Evolutionary conservation across 2,113 vertebrate species (phyloP).

Genomic region (Cyanoderma ruficeps): DNA sequence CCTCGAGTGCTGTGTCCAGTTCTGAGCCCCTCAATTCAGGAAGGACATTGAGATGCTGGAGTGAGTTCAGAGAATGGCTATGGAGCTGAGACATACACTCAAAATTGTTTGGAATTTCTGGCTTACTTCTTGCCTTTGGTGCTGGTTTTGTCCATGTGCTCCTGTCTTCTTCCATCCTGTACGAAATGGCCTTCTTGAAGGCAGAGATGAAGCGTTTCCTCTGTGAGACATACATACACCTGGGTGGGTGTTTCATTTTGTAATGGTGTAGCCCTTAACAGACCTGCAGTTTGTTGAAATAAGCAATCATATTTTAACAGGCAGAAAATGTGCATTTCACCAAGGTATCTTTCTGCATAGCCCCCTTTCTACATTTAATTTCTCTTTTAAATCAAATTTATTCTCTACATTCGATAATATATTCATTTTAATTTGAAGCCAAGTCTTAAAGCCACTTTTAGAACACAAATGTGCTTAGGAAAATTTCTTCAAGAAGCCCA

Average conservation of each 20-base stretch:
- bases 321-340: background rate
- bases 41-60: background rate
- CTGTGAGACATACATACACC: background rate
- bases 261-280: background rate
- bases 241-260: background rate
- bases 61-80: accelerated
- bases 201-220: background rate
- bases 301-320: background rate
- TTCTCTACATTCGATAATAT: background rate
- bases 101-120: background rate
- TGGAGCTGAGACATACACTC: background rate
- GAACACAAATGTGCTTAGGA: background rate
- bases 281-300: background rate
- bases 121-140: background rate
- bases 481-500: background rate
- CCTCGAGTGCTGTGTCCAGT: background rate
- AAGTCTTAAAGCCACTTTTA: background rate
- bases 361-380: background rate
- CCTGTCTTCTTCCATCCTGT: background rate
- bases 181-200: background rate
- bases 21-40: accelerated
- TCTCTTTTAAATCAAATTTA: background rate
- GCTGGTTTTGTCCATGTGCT: background rate
- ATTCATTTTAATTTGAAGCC: background rate
- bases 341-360: background rate